Evolutionary conservation across 2,113 vertebrate genomes (phyloP), one percentile per base, ranked within the genome.

Genomic region (Romanogobio albipinnatus): DNA sequence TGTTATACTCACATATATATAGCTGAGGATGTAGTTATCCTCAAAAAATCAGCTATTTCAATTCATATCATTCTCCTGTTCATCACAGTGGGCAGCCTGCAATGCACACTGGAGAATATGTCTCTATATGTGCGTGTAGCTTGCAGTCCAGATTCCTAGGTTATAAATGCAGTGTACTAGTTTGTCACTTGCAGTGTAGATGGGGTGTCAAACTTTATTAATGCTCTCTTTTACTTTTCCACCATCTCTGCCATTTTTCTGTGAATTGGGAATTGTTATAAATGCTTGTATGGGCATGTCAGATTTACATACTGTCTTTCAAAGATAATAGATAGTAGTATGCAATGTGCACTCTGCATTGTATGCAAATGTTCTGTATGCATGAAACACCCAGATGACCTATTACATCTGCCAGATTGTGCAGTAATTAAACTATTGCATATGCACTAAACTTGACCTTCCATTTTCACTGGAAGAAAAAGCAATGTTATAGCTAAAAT

Each of bases 1-100:
- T 10, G 29, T 77, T 82, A 39, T 39, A 53, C 39, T 86, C 58
- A 53, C 4, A 81, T 68, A 47, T 81, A 36, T 51, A 49, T 7
- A 51, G 24, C 24, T 17, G 14, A 53, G 45, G 47, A 53, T 76
- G n/a, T 29, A 10, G 14, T 29, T 45, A 45, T 26, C 39, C 76
- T 5, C 8, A 14, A 47, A 49, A 45, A 81, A 22, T 22, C 59
- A 4, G 14, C 43, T 33, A 81, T 81, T 66, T 29, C 3, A 66
- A 10, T 22, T 81, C 1, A 29, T 26, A 33, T 66, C 9, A 81
- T 49, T 66, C 33, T 61, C 76, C 45, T 62, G 58, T 45, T n/a
- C 51, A 58, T 77, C 29, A 77, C 58, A 79, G 29, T 1, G 1
- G 29, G 6, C 19, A 58, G 19, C 9, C 2, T 49, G 76, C 3